A percentile compares a stretch with the other conserved stretches of the same genome.
Conservation (phyloP, 2,888 invertebrate species). For the Aproaerema taeniolella region DNA sequence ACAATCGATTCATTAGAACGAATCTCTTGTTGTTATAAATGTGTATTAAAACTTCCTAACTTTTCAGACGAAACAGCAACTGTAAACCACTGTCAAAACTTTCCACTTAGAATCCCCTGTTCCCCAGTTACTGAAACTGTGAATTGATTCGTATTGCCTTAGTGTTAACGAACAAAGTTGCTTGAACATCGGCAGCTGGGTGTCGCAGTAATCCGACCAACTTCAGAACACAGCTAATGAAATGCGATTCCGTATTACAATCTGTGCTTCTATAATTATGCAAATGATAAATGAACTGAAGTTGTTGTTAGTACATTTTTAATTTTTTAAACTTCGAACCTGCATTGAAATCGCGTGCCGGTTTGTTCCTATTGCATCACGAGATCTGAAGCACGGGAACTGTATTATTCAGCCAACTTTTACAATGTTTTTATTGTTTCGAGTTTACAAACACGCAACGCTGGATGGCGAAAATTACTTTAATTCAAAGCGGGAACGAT, state of each 20-base stretch:
- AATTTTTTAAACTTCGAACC: constrained; percentile 35
- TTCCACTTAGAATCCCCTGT: constrained; percentile 31
- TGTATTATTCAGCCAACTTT: constrained; percentile 34
- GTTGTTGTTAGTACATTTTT: constrained; percentile 25
- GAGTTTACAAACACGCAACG: constrained; percentile 49
- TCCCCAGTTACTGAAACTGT: constrained; percentile 18
- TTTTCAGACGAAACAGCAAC: constrained; percentile 29
- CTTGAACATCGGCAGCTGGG: constrained; percentile 12
- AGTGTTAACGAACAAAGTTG: constrained; percentile 22
- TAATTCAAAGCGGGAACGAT: constrained; percentile 19
- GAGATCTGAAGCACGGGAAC: constrained; percentile 34
- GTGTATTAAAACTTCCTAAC: constrained; percentile 38
- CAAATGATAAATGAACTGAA: constrained; percentile 11
- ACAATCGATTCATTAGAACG: constrained; percentile 16
- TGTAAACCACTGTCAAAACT: constrained; percentile 40
- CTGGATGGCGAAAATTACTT: constrained; percentile 41
- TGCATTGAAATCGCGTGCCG: constrained; percentile 40
- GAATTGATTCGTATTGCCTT: constrained; percentile 24
- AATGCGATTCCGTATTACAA: constrained; percentile 17
- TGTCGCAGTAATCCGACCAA: constrained; percentile 20
- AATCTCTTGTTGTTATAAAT: constrained; percentile 25
- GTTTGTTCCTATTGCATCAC: constrained; percentile 32
- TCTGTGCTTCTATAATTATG: constrained; percentile 12
- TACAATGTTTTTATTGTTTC: constrained; percentile 39
- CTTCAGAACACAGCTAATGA: constrained; percentile 25